A percentile compares a stretch with the other conserved stretches of the same genome.
Evolutionary conservation across 2,797 vertebrate species (phyloP).

Genomic region (Loris lydekkerianus): DNA sequence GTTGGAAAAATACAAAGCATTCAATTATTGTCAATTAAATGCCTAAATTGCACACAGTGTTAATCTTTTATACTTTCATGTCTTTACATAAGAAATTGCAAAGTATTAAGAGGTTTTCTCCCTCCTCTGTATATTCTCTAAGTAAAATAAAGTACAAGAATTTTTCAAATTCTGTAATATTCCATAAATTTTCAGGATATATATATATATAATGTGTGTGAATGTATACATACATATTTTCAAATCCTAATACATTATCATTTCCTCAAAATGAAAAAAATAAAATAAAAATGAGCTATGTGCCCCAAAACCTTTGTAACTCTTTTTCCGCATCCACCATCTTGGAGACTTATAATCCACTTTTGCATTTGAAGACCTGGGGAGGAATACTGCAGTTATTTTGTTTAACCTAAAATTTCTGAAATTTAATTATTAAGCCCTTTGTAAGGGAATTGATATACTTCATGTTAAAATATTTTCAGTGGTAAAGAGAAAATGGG

Average conservation of each 20-base stretch:
- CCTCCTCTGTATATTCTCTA: neutral
- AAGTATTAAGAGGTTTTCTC: neutral
- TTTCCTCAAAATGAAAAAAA: neutral
- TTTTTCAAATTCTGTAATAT: neutral
- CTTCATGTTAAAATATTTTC: neutral
- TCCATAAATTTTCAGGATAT: neutral
- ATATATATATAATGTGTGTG: too few species aligned
- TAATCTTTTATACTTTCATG: neutral
- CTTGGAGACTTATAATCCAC: neutral
- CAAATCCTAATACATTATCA: neutral
- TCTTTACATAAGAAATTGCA: neutral
- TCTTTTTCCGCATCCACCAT: neutral
- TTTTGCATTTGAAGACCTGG: neutral
- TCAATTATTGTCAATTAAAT: neutral
- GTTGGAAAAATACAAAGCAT: neutral
- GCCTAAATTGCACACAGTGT: neutral
- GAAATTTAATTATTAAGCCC: neutral
- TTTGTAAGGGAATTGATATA: neutral
- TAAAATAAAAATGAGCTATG: neutral
- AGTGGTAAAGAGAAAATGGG: neutral
- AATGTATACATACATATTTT: neutral
- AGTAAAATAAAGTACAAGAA: slow-evolving; percentile 2
- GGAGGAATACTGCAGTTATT: neutral
- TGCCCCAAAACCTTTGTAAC: neutral
- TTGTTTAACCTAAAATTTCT: neutral